Conservation (phyloP, 2,113 vertebrate genomes). For the Atractosteus spatula region DNA sequence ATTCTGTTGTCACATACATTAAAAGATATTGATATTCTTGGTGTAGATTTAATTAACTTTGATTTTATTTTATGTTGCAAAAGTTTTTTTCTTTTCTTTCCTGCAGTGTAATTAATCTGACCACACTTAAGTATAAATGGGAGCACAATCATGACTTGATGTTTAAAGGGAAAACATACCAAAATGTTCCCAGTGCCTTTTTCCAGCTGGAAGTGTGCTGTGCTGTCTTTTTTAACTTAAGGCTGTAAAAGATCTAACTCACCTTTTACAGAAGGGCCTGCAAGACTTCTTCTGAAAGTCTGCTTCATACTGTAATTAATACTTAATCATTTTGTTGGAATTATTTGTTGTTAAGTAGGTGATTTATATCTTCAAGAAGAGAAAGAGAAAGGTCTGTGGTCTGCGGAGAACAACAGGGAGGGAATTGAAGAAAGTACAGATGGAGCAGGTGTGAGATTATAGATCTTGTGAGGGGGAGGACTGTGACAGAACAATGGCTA, state of each 20-base stretch:
- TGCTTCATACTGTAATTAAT: no score
- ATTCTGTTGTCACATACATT: neutral
- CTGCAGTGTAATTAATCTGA: neutral
- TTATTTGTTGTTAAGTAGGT: neutral
- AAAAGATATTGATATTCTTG: constrained; percentile 11
- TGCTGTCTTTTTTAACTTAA: neutral
- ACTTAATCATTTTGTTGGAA: neutral
- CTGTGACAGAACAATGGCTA: neutral
- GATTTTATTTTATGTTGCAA: neutral
- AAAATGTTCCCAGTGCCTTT: neutral
- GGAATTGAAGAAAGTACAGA: constrained; percentile 4
- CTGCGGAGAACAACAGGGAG: neutral
- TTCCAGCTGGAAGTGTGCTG: neutral
- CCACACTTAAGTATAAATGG: neutral
- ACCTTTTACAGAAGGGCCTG: no score
- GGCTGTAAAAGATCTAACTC: no score
- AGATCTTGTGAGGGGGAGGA: neutral
- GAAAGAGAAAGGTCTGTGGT: neutral
- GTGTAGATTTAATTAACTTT: constrained; percentile 8
- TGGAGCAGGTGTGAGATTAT: constrained; percentile 24
- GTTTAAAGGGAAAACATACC: neutral
- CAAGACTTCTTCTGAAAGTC: no score
- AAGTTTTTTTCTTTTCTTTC: neutral
- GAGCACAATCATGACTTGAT: neutral
- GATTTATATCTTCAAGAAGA: neutral